phyloP scores from a whole-genome alignment of 1,140 invertebrate species.

The Aricia agestis region DNA sequence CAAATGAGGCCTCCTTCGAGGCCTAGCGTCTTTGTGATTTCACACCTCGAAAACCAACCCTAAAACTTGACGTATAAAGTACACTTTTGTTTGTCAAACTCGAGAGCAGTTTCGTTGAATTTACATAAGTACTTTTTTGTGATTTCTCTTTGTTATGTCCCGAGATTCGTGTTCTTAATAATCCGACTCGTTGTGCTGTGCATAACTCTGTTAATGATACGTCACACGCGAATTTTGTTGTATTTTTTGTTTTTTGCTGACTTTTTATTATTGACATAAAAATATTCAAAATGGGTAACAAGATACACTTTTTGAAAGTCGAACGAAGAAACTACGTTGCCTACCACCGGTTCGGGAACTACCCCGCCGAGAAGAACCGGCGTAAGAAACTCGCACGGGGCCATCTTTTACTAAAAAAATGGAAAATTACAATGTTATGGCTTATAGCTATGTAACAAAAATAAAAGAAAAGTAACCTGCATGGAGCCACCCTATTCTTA shows the following conservation, averaged over 20 bases:
- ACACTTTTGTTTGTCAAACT: background rate
- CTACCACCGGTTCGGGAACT: too few species aligned
- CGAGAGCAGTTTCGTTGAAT: conserved; percentile 16
- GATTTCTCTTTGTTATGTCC: conserved; percentile 20
- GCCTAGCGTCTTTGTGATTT: conserved; percentile 15
- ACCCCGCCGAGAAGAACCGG: too few species aligned
- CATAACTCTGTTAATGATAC: conserved; percentile 22
- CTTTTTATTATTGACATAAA: too few species aligned
- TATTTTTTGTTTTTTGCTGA: background rate
- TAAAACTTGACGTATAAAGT: background rate
- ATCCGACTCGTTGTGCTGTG: conserved; percentile 16
- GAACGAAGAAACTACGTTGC: too few species aligned
- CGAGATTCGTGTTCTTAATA: conserved; percentile 24
- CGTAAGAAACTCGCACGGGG: too few species aligned
- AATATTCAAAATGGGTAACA: too few species aligned
- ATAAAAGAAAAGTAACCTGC: too few species aligned
- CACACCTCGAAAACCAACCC: background rate
- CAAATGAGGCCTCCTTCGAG: conserved; percentile 20
- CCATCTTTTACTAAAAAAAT: too few species aligned
- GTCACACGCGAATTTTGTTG: background rate
- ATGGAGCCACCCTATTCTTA: too few species aligned
- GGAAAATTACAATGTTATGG: too few species aligned
- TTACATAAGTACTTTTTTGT: conserved; percentile 25
- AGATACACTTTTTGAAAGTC: too few species aligned
- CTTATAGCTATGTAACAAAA: too few species aligned